Evolutionary conservation across 2,888 invertebrate genomes (phyloP).

Genomic region (Prosopocoilus inquinatus): DNA sequence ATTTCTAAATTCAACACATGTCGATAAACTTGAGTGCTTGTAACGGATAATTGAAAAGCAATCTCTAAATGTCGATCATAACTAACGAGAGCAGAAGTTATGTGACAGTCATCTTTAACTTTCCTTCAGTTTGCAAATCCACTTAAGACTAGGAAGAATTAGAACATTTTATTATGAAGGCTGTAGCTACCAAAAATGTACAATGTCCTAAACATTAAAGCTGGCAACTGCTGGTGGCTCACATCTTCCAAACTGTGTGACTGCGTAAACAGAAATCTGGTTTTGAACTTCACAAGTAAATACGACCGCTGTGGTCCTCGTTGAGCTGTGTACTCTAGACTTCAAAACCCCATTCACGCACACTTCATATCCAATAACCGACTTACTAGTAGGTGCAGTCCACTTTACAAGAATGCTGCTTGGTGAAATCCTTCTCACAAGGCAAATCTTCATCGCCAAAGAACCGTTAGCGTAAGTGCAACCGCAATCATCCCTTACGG

Average conservation of each 20-base stretch:
- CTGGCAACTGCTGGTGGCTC: constrained; percentile 28
- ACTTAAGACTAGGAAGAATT: no score
- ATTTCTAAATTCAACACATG: no score
- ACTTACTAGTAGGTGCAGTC: constrained; percentile 23
- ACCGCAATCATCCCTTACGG: neutral
- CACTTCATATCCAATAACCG: constrained; percentile 33
- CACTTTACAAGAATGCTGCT: constrained; percentile 35
- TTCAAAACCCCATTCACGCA: constrained; percentile 28
- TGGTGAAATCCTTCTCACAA: constrained; percentile 29
- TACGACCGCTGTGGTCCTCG: constrained; percentile 30
- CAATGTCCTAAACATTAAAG: constrained; percentile 8
- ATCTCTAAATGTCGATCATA: no score
- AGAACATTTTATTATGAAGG: no score
- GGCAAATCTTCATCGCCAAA: constrained; percentile 25
- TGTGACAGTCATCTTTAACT: no score
- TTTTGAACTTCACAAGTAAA: constrained; percentile 23
- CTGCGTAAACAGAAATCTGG: constrained; percentile 24
- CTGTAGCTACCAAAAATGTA: neutral
- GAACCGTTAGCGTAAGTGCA: constrained; percentile 10
- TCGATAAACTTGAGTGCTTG: no score
- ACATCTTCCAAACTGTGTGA: constrained; percentile 26
- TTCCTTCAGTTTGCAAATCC: no score
- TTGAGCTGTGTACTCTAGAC: constrained; percentile 30
- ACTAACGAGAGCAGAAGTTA: no score
- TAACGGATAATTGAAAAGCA: no score